Percentiles rank a stretch among this genome's conserved stretches.
Evolutionary conservation across 2,888 invertebrate genomes (phyloP).

Genomic region (Lissocephala sabroskyi): DNA sequence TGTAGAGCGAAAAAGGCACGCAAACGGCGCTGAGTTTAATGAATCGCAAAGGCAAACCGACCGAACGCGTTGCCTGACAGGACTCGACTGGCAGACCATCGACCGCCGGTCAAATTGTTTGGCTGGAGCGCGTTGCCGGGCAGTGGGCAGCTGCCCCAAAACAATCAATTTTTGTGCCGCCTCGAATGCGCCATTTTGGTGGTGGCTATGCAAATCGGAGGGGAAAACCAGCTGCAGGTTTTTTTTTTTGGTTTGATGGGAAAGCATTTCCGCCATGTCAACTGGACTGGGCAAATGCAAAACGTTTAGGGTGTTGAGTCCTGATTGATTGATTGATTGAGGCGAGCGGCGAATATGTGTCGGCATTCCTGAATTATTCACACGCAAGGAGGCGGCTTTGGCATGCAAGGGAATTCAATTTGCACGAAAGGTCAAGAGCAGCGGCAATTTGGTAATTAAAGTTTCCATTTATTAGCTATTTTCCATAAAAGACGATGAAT

Average conservation of each 20-base stretch:
- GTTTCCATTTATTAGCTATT: slow-evolving; percentile 61
- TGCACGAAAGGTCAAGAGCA: slow-evolving; percentile 49
- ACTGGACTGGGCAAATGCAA: slow-evolving; percentile 15
- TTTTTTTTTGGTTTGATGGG: background rate
- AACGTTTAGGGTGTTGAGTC: slow-evolving; percentile 10
- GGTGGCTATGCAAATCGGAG: too few species aligned
- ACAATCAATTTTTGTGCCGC: slow-evolving; percentile 55
- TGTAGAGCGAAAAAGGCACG: slow-evolving; percentile 27
- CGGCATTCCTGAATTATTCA: slow-evolving; percentile 54
- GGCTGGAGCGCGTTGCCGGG: slow-evolving; percentile 30
- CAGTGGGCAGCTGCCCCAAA: slow-evolving; percentile 35
- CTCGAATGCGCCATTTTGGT: too few species aligned
- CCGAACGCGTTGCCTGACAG: slow-evolving; percentile 50
- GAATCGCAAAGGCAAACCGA: slow-evolving; percentile 7
- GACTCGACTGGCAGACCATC: slow-evolving; percentile 39
- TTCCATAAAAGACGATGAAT: slow-evolving; percentile 30
- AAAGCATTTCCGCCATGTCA: slow-evolving; percentile 42
- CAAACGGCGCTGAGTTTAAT: background rate
- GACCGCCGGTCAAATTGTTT: slow-evolving; percentile 15
- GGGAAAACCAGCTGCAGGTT: background rate
- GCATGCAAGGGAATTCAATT: slow-evolving; percentile 22
- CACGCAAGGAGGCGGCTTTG: slow-evolving; percentile 9
- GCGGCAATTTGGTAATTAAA: slow-evolving; percentile 34
- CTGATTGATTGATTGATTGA: slow-evolving; percentile 36
- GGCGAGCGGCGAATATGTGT: slow-evolving; percentile 26